Conservation (phyloP, 1,140 invertebrate species). For the Apolygus lucorum region DNA sequence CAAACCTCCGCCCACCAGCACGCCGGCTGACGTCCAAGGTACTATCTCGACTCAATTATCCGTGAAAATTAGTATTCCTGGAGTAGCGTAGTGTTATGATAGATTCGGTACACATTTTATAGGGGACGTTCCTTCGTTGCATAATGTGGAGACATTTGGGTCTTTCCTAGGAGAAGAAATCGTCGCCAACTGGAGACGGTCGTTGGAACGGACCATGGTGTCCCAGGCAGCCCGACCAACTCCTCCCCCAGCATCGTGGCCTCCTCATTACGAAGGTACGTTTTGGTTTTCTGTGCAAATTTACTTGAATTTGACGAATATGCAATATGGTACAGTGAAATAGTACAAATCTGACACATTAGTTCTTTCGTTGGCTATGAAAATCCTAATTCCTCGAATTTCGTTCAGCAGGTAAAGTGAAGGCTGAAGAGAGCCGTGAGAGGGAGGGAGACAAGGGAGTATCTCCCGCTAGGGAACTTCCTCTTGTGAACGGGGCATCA, state of each 20-base stretch:
- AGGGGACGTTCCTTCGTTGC: conserved; percentile 44
- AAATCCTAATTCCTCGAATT: neutral
- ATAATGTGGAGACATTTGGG: conserved; percentile 59
- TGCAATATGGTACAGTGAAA: no score
- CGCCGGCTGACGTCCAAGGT: conserved; percentile 25
- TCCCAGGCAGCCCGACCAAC: conserved; percentile 40
- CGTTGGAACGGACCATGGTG: conserved; percentile 54
- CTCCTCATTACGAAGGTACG: conserved; percentile 21
- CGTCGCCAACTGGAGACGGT: conserved; percentile 64
- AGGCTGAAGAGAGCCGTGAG: conserved; percentile 24
- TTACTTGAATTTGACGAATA: neutral
- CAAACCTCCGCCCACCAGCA: conserved; percentile 24
- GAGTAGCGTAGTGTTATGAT: conserved; percentile 23
- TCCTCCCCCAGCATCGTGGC: conserved; percentile 37
- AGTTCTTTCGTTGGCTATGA: neutral
- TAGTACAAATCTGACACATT: no score
- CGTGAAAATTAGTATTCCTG: conserved; percentile 28
- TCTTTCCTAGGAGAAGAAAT: conserved; percentile 65
- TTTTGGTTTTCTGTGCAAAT: neutral
- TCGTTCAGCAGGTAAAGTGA: conserved; percentile 26
- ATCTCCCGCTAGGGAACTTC: conserved; percentile 24
- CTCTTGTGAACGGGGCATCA: conserved; percentile 34
- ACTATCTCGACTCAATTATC: conserved; percentile 35
- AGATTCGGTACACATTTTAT: neutral
- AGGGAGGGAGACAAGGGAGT: conserved; percentile 21